phyloP scores from a whole-genome alignment of 2,888 invertebrate species.

The Hemicrepidius hirtus region DNA sequence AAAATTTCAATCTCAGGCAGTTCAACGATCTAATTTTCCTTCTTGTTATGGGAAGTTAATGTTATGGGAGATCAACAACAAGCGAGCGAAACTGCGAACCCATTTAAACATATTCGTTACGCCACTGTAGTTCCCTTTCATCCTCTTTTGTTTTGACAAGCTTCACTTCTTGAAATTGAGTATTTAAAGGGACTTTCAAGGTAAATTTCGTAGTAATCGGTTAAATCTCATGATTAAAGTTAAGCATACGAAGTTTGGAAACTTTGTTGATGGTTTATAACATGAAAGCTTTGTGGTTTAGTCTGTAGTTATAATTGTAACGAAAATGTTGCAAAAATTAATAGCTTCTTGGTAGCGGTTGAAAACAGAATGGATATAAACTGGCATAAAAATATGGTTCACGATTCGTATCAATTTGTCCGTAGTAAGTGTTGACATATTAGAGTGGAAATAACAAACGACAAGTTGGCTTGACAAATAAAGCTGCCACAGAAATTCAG shows the following conservation, averaged over 20 bases:
- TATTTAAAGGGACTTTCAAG: too few relatives aligned
- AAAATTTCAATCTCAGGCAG: background rate
- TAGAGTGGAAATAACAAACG: constrained; percentile 25
- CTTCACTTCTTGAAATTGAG: too few relatives aligned
- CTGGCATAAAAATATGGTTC: constrained; percentile 10
- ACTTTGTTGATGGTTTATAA: too few relatives aligned
- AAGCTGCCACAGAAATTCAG: constrained; percentile 14
- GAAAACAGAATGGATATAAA: background rate
- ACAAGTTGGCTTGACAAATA: constrained; percentile 28
- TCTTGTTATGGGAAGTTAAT: background rate
- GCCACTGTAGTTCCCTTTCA: background rate
- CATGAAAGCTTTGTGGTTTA: too few relatives aligned
- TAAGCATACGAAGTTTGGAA: too few relatives aligned
- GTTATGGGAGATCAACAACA: background rate
- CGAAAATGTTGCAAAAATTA: too few relatives aligned
- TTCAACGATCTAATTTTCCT: background rate
- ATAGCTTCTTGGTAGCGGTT: background rate
- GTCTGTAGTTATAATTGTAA: too few relatives aligned
- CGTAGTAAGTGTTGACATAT: constrained; percentile 27
- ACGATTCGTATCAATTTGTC: constrained; percentile 25
- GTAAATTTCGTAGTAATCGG: too few relatives aligned
- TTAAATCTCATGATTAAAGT: too few relatives aligned
- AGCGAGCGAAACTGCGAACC: background rate
- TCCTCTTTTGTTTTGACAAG: too few relatives aligned
- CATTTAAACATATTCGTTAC: background rate